Conservation (phyloP, 2,888 invertebrate genomes). For the Ectropis crepuscularia region DNA sequence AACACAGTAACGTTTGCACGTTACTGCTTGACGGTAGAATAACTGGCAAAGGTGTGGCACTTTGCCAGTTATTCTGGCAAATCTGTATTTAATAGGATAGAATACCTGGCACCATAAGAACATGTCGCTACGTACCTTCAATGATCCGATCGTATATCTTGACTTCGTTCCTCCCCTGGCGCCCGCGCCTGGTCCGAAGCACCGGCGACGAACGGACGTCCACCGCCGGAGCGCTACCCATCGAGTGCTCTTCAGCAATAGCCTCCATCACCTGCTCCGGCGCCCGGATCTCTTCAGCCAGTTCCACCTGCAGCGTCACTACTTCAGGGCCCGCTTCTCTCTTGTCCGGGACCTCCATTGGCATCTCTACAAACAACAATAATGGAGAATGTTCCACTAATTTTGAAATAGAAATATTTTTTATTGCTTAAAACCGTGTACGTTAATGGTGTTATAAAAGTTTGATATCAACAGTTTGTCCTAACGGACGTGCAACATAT, state of each 20-base stretch:
- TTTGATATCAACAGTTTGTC: no score
- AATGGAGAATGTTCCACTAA: background rate
- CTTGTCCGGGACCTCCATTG: background rate
- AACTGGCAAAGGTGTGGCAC: no score
- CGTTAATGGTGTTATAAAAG: no score
- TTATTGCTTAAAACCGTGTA: no score
- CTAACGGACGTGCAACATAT: no score
- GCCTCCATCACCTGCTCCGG: constrained; percentile 46
- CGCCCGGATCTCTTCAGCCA: constrained; percentile 25
- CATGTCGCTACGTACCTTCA: constrained; percentile 61
- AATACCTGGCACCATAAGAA: no score
- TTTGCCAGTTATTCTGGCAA: no score
- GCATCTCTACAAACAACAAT: background rate
- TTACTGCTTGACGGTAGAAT: no score
- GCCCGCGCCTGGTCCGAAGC: constrained; percentile 68
- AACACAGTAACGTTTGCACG: no score
- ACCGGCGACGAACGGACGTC: constrained; percentile 76
- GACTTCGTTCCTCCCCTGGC: constrained; percentile 77
- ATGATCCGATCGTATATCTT: constrained; percentile 81
- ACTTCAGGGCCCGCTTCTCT: constrained; percentile 1
- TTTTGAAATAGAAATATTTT: no score
- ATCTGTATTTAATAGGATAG: no score
- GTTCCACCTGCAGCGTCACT: constrained; percentile 30
- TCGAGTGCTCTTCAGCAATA: constrained; percentile 52
- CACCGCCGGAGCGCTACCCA: constrained; percentile 40